These are phyloP conservation scores for Psylliodes chrysocephalus DNA, from an alignment of 2,888 invertebrate species.

Conservation along the genomic window DNA sequence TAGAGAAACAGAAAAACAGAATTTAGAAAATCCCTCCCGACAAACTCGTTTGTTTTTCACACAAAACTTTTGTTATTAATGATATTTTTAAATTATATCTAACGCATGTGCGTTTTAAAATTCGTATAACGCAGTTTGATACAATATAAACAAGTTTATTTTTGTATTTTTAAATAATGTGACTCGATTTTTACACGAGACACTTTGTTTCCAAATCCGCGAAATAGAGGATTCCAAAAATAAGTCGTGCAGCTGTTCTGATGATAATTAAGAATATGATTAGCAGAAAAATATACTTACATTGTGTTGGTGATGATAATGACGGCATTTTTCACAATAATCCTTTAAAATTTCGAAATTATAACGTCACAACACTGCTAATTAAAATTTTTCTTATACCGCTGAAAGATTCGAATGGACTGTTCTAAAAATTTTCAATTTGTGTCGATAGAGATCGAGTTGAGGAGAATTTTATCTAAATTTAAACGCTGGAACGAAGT, in stretches of 20 bases:
- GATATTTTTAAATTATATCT: not conserved
- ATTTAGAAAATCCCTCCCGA: too few species aligned
- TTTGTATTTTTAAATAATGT: conserved; percentile 10
- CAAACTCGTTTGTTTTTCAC: not conserved
- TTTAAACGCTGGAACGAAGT: conserved; percentile 55
- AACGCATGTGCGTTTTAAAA: too few species aligned
- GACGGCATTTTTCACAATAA: conserved; percentile 48
- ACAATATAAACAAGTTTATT: conserved; percentile 17
- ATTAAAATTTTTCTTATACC: conserved; percentile 38
- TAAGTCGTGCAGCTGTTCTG: not conserved
- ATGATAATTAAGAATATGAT: not conserved
- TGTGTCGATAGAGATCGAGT: conserved; percentile 34
- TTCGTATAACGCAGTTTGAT: conserved; percentile 27
- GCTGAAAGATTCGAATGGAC: not conserved
- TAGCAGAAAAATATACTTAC: conserved; percentile 46
- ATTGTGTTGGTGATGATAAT: conserved; percentile 54
- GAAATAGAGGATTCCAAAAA: not conserved
- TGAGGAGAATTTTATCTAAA: conserved; percentile 57
- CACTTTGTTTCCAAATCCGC: conserved; percentile 5
- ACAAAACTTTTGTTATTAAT: not conserved
- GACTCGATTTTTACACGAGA: conserved; percentile 7
- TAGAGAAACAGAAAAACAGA: too few species aligned
- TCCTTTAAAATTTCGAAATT: conserved; percentile 11
- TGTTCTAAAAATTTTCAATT: conserved; percentile 18
- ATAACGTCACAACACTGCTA: conserved; percentile 30